Conservation (phyloP, 2,797 vertebrate species). For the Lacerta viridis region DNA sequence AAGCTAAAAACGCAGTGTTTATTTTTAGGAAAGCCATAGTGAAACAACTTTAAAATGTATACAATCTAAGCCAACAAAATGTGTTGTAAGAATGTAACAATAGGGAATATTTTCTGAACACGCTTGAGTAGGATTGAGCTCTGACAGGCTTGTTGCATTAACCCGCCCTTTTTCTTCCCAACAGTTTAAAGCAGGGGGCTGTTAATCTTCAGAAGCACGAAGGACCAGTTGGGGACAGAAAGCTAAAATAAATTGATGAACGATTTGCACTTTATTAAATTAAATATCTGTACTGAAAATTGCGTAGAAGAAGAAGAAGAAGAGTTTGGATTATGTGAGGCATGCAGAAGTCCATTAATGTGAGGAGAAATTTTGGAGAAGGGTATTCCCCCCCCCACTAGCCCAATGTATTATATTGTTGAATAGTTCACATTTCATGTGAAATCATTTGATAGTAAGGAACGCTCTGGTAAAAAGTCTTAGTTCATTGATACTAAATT, state of each 20-base stretch:
- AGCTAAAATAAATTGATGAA: background rate
- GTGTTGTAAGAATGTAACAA: background rate
- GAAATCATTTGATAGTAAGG: constrained; percentile 37
- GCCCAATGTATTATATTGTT: background rate
- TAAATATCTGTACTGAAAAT: background rate
- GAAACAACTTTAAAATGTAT: constrained; percentile 2
- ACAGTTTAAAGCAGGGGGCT: background rate
- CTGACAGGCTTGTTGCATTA: background rate
- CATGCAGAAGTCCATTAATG: constrained; percentile 28
- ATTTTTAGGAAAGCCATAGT: background rate
- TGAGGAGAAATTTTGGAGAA: constrained; percentile 25
- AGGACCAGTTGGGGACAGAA: background rate
- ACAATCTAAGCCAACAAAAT: constrained; percentile 6
- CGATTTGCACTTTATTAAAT: background rate
- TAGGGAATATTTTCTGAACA: constrained; percentile 21
- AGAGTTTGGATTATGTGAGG: constrained; percentile 33
- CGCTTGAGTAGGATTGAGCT: background rate
- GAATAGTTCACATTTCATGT: constrained; percentile 25
- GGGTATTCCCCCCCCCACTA: background rate
- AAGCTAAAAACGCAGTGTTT: constrained; percentile 12
- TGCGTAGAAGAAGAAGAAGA: no score
- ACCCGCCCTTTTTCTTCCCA: no score
- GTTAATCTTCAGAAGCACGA: background rate
- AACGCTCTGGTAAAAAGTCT: background rate
- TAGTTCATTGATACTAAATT: background rate